Conservation (phyloP, 2,113 vertebrate species). For the Polypterus bichir region DNA sequence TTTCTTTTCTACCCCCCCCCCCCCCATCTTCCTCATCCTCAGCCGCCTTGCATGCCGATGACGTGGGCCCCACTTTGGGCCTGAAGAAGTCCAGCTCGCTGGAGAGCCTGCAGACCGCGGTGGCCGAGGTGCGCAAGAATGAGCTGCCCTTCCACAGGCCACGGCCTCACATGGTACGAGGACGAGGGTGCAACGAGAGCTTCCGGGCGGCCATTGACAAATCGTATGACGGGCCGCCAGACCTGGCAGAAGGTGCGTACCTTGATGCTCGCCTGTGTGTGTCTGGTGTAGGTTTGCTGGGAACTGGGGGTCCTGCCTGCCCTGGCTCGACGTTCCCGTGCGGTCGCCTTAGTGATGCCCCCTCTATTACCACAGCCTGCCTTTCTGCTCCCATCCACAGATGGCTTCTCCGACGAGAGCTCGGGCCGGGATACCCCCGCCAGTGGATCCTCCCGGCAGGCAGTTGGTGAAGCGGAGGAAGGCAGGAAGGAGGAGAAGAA, state of each 20-base stretch:
- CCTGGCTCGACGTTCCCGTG: too few species aligned
- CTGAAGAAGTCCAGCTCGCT: conserved; percentile 93
- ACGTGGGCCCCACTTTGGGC: conserved; percentile 85
- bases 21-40: conserved; percentile 15
- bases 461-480: conserved; percentile 43
- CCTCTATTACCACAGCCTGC: conserved; percentile 12
- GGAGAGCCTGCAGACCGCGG: conserved; percentile 92
- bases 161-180: conserved; percentile 81
- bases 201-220: conserved; percentile 96
- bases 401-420: conserved; percentile 74
- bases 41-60: conserved; percentile 41
- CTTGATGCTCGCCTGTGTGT: too few species aligned
- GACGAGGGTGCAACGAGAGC: conserved; percentile 91
- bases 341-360: too few species aligned
- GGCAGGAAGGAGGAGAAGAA: conserved; percentile 59
- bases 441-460: conserved; percentile 53
- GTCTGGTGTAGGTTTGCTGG: too few species aligned
- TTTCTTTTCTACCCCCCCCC: conserved; percentile 9
- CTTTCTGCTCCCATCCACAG: conserved; percentile 38
- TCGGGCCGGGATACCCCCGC: conserved; percentile 71
- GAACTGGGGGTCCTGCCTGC: too few species aligned
- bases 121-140: conserved; percentile 79
- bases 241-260: conserved; percentile 67
- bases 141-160: conserved; percentile 88
- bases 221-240: conserved; percentile 87